Base-by-base conservation (phyloP, 2,888 invertebrate genomes). In the Orthonychiurus folsomi region DNA sequence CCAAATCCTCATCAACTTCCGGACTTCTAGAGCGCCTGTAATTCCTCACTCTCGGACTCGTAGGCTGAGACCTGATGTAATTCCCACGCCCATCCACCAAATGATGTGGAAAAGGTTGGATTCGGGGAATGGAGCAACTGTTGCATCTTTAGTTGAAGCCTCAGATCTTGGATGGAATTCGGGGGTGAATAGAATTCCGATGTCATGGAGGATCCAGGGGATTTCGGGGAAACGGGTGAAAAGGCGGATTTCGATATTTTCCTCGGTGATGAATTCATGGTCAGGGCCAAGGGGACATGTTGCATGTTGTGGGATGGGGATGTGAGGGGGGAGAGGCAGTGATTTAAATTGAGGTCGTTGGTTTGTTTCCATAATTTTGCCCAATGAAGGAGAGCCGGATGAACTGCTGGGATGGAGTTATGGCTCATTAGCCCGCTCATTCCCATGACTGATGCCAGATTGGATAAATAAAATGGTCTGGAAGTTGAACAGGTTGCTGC, bases 331-430 rank as follows among this genome's bases (percentile, higher is more conserved):
- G 58, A 47, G 20, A 23, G 21, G n/a, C 24, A 27, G 9, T 5
- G 18, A 24, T n/a, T 12, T 25, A 26, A 20, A 50, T 48, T 50
- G 52, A 50, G 23, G 21, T 21, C 50, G 2, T 5, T 52, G 9
- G 21, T n/a, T 21, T 57, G 27, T 59, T 66, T 66, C 64, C 69
- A 66, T 26, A 71, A 55, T 56, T 72, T 72, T 1, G 73, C 73
- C 71, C 70, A 73, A 57, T 72, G 70, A 37, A 69, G 62, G 25
- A 71, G 50, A 23, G 71, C 71, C 15, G 72, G 71, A 59, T 72
- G 70, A 24, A 72, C 50, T 25, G 25, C 50, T 1, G 15, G 52
- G 15, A 37, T 37, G 15, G 2, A 2, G 21, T 27, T 37, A 15
- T 15, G 9, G 15, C 37, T 37, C 9, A 5, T 15, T 9, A 15